Conservation (phyloP, 1,140 invertebrate genomes). For the Phthorimaea operculella region DNA sequence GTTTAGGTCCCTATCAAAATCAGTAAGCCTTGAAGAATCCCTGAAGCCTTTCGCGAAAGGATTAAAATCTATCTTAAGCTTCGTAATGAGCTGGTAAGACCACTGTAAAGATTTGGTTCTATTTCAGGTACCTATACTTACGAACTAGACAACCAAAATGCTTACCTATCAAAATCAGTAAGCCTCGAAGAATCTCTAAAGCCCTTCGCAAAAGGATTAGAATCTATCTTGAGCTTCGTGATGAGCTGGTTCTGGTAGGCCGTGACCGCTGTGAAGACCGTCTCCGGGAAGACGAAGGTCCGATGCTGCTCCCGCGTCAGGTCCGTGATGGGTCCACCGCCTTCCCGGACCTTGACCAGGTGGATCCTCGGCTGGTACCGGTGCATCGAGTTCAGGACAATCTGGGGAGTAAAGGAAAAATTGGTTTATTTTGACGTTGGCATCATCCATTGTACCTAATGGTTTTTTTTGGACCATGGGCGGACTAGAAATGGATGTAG, state of each 20-base stretch:
- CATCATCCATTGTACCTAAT: no score
- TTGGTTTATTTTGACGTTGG: neutral
- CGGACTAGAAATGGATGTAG: no score
- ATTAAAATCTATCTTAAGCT: constrained; percentile 95
- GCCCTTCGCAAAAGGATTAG: constrained; percentile 95
- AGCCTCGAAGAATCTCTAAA: constrained; percentile 93
- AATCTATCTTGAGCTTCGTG: constrained; percentile 95
- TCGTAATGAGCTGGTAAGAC: constrained; percentile 97
- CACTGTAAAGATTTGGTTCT: constrained; percentile 83
- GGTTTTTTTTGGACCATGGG: no score
- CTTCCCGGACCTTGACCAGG: constrained; percentile 74
- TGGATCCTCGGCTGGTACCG: constrained; percentile 98
- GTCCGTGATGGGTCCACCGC: constrained; percentile 78
- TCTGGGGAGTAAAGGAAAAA: constrained; percentile 71
- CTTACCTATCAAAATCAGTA: constrained; percentile 87
- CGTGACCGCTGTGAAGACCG: constrained; percentile 97
- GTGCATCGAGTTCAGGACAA: constrained; percentile 98
- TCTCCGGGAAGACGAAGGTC: constrained; percentile 95
- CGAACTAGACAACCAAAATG: neutral
- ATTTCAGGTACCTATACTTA: no score
- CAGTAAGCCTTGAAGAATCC: constrained; percentile 92
- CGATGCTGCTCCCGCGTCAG: constrained; percentile 79
- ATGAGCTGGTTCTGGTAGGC: constrained; percentile 98
- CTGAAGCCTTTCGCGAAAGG: constrained; percentile 95
- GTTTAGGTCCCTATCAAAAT: no score